phyloP scores from a whole-genome alignment of 1,140 invertebrate genomes.

The Drosophila mauritiana region DNA sequence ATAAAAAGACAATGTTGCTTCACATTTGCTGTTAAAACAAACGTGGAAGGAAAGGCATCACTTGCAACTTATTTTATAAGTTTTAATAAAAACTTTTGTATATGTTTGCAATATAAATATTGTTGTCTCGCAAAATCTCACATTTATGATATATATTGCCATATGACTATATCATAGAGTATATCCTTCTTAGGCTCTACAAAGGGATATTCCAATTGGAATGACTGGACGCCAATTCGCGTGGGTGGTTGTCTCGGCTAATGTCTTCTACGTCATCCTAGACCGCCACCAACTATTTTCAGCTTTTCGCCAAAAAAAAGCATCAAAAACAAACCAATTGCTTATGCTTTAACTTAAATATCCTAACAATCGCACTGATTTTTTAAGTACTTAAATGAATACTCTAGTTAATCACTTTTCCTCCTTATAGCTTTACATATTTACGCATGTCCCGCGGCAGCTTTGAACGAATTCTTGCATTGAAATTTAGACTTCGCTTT shows the following conservation, averaged over 20 bases:
- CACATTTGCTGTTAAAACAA: not conserved
- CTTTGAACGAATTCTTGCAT: conserved; percentile 43
- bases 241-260: conserved; percentile 49
- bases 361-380: too few relatives aligned
- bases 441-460: conserved; percentile 42
- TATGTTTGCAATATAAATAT: too few relatives aligned
- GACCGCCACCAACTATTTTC: not conserved
- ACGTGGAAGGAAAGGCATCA: too few relatives aligned
- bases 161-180: too few relatives aligned
- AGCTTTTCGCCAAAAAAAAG: conserved; percentile 22
- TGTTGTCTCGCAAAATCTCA: too few relatives aligned
- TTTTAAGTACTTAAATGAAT: too few relatives aligned
- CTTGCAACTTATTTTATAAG: too few relatives aligned
- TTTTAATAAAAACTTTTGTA: too few relatives aligned
- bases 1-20: not conserved
- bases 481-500: conserved; percentile 59
- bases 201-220: not conserved
- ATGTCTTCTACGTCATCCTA: conserved; percentile 20
- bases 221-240: not conserved
- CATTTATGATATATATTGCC: too few relatives aligned
- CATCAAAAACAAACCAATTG: conserved; percentile 13
- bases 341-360: not conserved
- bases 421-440: not conserved
- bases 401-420: not conserved
- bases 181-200: too few relatives aligned